These are phyloP conservation scores for Lasioglossum pauxillum DNA, from an alignment of 2,888 invertebrate species.

Conservation along the genomic window DNA sequence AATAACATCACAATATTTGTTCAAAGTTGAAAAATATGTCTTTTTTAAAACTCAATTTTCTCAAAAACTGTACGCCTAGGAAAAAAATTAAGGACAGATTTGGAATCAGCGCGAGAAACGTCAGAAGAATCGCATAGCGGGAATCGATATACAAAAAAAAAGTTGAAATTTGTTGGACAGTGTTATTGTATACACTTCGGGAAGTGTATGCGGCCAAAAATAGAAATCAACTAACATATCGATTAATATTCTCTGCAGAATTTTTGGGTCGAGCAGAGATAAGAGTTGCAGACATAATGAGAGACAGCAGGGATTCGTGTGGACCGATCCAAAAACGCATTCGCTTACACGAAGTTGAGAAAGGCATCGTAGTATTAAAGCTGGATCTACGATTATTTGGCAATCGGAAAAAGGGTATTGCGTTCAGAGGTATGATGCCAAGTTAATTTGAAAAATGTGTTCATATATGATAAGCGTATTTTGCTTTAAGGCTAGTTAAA, in stretches of 20 bases:
- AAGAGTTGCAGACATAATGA: conserved; percentile 87
- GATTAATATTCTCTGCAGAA: conserved; percentile 85
- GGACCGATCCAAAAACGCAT: conserved; percentile 89
- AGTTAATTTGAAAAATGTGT: conserved; percentile 14
- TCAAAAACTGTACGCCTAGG: too few species aligned
- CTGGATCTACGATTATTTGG: conserved; percentile 89
- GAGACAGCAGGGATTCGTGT: conserved; percentile 86
- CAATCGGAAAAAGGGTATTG: conserved; percentile 60
- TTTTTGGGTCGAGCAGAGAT: conserved; percentile 90
- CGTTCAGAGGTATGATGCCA: not conserved
- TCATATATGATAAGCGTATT: not conserved
- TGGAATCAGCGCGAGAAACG: too few species aligned
- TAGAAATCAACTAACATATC: not conserved
- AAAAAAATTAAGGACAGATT: too few species aligned
- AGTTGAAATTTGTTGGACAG: too few species aligned
- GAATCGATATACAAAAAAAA: too few species aligned
- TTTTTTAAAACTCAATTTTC: too few species aligned
- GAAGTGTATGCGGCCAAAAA: not conserved
- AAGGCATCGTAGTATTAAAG: conserved; percentile 89
- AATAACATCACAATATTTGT: too few species aligned
- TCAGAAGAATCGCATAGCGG: too few species aligned
- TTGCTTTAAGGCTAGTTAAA: conserved; percentile 13
- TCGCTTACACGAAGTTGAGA: conserved; percentile 88
- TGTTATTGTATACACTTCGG: not conserved
- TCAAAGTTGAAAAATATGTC: too few species aligned